phyloP scores from a whole-genome alignment of 2,888 invertebrate genomes.

The Calameuta filiformis region DNA sequence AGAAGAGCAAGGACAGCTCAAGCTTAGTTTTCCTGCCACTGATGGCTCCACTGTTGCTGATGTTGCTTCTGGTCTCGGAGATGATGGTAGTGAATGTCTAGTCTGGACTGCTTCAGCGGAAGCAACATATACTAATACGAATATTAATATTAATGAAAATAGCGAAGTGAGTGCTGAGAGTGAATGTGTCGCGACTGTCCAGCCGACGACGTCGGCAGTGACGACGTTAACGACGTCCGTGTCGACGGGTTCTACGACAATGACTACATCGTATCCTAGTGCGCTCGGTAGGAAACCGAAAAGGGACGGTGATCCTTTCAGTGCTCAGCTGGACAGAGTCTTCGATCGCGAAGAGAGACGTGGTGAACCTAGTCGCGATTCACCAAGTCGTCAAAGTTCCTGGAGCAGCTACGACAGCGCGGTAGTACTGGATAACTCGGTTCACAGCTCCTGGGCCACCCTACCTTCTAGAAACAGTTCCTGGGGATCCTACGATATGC shows the following conservation, averaged over 20 bases:
- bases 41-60: not conserved
- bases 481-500: constrained; percentile 78
- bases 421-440: constrained; percentile 77
- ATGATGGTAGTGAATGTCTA: constrained; percentile 61
- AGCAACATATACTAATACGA: constrained; percentile 55
- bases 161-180: constrained; percentile 34
- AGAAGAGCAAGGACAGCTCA: not conserved
- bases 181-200: constrained; percentile 36
- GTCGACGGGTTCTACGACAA: constrained; percentile 22
- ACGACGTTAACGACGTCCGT: constrained; percentile 2
- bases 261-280: constrained; percentile 14
- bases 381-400: constrained; percentile 78
- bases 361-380: constrained; percentile 62
- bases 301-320: constrained; percentile 75
- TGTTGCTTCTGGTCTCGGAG: not conserved
- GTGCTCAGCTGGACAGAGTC: constrained; percentile 77
- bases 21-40: not conserved
- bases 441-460: constrained; percentile 85
- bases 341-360: constrained; percentile 75
- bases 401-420: constrained; percentile 85
- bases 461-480: constrained; percentile 77
- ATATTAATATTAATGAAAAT: constrained; percentile 52
- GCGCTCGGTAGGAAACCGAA: constrained; percentile 51
- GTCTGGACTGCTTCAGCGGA: constrained; percentile 68
- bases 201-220: constrained; percentile 6